Conservation (phyloP, 2,797 vertebrate species). For the Crypturellus tataupa region DNA sequence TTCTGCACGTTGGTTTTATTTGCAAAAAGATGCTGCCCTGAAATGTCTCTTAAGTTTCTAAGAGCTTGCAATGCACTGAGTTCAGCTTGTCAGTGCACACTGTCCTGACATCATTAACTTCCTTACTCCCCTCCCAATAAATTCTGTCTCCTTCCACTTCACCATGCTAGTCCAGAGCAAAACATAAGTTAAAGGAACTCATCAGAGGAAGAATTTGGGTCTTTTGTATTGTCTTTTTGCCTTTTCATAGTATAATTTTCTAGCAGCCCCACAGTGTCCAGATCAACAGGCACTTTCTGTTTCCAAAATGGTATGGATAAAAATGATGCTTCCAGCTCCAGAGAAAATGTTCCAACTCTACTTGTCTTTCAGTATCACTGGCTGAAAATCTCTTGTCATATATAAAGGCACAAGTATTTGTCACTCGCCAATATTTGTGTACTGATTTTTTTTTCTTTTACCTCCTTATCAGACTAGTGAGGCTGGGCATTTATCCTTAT, state of each 20-base stretch:
- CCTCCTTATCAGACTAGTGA: not conserved
- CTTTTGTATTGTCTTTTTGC: not conserved
- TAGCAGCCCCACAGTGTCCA: not conserved
- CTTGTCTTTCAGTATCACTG: not conserved
- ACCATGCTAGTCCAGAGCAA: not conserved
- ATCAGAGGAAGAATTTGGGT: not conserved
- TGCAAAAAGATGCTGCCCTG: conserved; percentile 20
- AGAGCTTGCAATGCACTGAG: not conserved
- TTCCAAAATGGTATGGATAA: not conserved
- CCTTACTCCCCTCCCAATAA: not conserved
- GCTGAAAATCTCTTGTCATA: not conserved
- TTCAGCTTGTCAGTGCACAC: not conserved
- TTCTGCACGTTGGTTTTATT: conserved; percentile 8
- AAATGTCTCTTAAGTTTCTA: not conserved
- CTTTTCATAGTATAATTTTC: not conserved
- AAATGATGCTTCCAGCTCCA: not conserved
- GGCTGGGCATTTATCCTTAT: not conserved
- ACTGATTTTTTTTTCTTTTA: not conserved
- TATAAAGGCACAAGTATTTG: not conserved
- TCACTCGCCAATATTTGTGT: not conserved
- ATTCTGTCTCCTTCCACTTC: not conserved
- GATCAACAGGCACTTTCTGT: not conserved
- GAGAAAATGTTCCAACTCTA: not conserved
- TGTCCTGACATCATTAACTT: not conserved
- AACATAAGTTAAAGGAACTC: not conserved